phyloP scores from a whole-genome alignment of 2,797 vertebrate species.

The Liasis olivaceus region DNA sequence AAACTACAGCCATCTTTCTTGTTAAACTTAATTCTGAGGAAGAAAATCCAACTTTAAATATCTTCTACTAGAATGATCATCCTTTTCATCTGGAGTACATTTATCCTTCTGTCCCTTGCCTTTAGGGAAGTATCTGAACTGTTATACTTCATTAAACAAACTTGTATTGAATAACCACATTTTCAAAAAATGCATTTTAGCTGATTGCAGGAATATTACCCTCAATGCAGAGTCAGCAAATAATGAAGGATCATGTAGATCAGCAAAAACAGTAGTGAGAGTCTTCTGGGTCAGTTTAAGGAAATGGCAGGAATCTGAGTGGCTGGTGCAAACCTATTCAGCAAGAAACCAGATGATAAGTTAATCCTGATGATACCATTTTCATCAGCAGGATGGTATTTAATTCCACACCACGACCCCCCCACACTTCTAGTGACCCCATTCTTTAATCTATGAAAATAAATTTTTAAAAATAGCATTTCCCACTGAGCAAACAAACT shows the following conservation, averaged over 20 bases:
- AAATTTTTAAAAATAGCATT: constrained; percentile 38
- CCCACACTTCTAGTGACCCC: not conserved
- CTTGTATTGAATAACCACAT: constrained; percentile 63
- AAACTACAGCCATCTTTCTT: constrained; percentile 40
- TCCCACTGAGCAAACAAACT: constrained; percentile 36
- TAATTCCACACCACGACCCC: constrained; percentile 21
- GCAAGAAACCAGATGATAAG: constrained; percentile 46
- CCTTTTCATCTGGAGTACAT: constrained; percentile 65
- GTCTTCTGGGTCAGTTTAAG: constrained; percentile 49
- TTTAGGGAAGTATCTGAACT: constrained; percentile 37
- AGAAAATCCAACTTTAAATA: constrained; percentile 36
- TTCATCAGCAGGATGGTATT: constrained; percentile 39
- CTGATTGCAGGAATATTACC: constrained; percentile 60
- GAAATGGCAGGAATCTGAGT: constrained; percentile 54
- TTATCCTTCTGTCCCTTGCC: constrained; percentile 50
- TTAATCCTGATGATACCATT: constrained; percentile 52
- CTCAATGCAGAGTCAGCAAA: constrained; percentile 49
- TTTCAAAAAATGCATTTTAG: constrained; percentile 62
- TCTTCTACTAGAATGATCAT: constrained; percentile 54
- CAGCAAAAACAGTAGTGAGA: constrained; percentile 52
- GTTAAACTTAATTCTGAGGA: constrained; percentile 48
- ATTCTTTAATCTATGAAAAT: constrained; percentile 35
- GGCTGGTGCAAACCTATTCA: constrained; percentile 52
- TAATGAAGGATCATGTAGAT: constrained; percentile 50
- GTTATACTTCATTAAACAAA: constrained; percentile 57